phyloP scores from a whole-genome alignment of 2,888 invertebrate genomes.

The Congeria kusceri region DNA sequence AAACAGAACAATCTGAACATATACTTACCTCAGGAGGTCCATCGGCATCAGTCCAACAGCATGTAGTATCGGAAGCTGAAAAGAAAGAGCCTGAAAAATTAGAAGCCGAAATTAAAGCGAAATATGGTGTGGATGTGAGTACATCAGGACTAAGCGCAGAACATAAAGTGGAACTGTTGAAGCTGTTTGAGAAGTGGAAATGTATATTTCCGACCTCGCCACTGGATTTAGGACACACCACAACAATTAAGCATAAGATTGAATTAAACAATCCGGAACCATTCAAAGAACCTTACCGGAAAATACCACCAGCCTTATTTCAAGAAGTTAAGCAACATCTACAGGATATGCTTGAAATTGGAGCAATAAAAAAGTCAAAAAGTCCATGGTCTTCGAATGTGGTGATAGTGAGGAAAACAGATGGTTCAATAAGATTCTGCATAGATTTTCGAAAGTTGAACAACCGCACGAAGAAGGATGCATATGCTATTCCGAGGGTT shows the following conservation, averaged over 20 bases:
- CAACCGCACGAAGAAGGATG: constrained; percentile 14
- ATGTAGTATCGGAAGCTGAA: constrained; percentile 9
- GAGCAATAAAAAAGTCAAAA: constrained; percentile 3
- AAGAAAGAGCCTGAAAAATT: neutral
- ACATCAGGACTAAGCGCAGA: neutral
- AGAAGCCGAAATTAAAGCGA: neutral
- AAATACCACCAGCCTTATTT: constrained; percentile 17
- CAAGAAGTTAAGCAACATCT: constrained; percentile 24
- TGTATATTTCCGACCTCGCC: constrained; percentile 1
- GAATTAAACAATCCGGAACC: constrained; percentile 5
- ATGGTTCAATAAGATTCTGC: constrained; percentile 19
- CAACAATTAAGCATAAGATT: constrained; percentile 6
- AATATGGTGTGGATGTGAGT: too few relatives aligned
- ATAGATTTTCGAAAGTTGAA: constrained; percentile 11
- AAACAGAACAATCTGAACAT: neutral
- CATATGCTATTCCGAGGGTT: constrained; percentile 11
- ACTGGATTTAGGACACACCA: constrained; percentile 16
- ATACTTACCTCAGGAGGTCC: neutral
- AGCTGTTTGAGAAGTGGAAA: constrained; percentile 12
- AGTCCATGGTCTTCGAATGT: constrained; percentile 20
- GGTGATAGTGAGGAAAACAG: constrained; percentile 17
- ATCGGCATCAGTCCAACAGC: neutral
- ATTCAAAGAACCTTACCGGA: constrained; percentile 23
- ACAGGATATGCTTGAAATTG: constrained; percentile 12
- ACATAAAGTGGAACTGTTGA: constrained; percentile 2